Conservation (phyloP, 1,140 invertebrate species). For the Trachymyrmex septentrionalis region DNA sequence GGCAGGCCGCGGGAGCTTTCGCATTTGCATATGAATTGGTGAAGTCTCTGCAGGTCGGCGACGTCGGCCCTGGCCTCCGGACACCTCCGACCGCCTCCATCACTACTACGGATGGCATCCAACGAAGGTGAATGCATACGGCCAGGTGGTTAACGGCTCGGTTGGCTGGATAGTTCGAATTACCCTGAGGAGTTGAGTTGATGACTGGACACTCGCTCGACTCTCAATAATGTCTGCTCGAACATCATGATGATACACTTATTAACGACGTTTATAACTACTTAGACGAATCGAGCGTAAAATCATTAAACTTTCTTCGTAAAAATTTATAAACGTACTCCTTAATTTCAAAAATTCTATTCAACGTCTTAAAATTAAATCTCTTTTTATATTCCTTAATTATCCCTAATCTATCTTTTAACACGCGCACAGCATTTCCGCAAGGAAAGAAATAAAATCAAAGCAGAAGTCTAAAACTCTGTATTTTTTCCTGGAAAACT, state of each 20-base stretch:
- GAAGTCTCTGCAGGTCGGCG: slow-evolving; percentile 56
- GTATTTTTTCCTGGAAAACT: not conserved
- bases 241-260: not conserved
- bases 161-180: slow-evolving; percentile 75
- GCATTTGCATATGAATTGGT: slow-evolving; percentile 86
- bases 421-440: not conserved
- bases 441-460: not conserved
- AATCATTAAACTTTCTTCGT: not conserved
- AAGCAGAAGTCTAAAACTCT: not conserved
- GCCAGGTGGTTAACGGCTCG: slow-evolving; percentile 53
- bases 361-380: not conserved
- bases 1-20: slow-evolving; percentile 79
- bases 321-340: not conserved
- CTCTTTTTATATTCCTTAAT: not conserved
- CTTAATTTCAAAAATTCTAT: not conserved
- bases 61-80: slow-evolving; percentile 40
- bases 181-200: slow-evolving; percentile 63
- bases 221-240: not conserved
- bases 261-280: no score
- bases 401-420: not conserved
- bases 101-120: slow-evolving; percentile 15
- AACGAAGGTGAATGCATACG: slow-evolving; percentile 47
- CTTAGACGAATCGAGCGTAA: not conserved
- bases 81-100: slow-evolving; percentile 32
- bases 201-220: slow-evolving; percentile 46